These are phyloP conservation scores for Bombus breviceps DNA, from an alignment of 1,140 invertebrate genomes.

Conservation along the genomic window DNA sequence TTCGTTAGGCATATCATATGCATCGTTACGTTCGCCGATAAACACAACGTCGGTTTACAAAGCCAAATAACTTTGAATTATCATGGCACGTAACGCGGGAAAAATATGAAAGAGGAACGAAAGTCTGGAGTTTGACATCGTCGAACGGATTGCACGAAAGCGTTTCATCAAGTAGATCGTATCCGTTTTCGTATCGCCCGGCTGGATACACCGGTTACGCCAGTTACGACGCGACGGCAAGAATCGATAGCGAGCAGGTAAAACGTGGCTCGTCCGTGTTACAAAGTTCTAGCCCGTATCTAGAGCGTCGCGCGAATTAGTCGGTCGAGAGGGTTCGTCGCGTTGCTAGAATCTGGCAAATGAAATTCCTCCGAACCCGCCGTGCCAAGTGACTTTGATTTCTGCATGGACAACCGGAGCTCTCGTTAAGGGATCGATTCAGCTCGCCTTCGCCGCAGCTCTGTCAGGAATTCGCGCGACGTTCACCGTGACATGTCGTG, in stretches of 20 bases:
- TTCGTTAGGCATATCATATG: no score
- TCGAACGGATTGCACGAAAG: not conserved
- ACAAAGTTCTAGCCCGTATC: conserved; percentile 34
- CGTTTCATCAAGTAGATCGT: not conserved
- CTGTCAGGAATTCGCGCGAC: conserved; percentile 31
- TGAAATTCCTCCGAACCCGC: conserved; percentile 43
- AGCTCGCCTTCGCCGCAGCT: not conserved
- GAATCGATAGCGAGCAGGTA: conserved; percentile 18
- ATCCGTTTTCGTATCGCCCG: not conserved
- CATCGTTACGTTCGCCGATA: no score
- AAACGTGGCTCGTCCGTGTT: conserved; percentile 20
- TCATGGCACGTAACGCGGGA: no score
- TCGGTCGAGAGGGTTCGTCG: conserved; percentile 33
- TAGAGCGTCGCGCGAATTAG: conserved; percentile 38
- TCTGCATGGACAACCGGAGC: conserved; percentile 33
- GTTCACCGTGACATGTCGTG: conserved; percentile 6
- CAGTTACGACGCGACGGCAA: not conserved
- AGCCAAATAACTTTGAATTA: no score
- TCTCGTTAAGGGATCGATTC: conserved; percentile 35
- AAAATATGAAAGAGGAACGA: no score
- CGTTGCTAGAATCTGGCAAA: conserved; percentile 40
- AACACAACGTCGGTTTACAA: no score
- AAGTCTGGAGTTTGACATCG: not conserved
- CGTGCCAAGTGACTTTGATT: conserved; percentile 49
- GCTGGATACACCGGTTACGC: not conserved